A percentile compares a stretch with the other conserved stretches of the same genome.
These are phyloP conservation scores for Zaprionus inermis DNA, from an alignment of 1,140 invertebrate species.

Conservation along the genomic window DNA sequence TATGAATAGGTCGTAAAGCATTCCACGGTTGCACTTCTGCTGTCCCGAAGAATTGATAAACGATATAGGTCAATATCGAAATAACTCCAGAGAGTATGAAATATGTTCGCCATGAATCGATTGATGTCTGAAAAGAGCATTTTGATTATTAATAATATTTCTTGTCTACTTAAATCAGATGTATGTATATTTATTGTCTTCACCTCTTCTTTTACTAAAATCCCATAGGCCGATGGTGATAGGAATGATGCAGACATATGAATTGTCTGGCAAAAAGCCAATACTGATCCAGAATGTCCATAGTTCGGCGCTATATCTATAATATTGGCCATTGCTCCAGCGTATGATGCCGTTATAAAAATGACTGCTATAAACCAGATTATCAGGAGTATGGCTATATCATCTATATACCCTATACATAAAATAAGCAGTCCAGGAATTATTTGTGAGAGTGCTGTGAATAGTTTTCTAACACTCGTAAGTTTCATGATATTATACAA, in stretches of 20 bases:
- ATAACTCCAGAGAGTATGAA: constrained; percentile 89
- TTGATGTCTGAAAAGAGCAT: constrained; percentile 73
- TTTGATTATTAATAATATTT: constrained; percentile 4
- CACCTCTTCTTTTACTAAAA: constrained; percentile 85
- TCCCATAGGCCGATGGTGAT: constrained; percentile 87
- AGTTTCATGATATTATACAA: constrained; percentile 86
- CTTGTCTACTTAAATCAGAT: not conserved
- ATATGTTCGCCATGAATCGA: constrained; percentile 89
- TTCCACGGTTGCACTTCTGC: constrained; percentile 88
- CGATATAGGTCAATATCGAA: constrained; percentile 87
- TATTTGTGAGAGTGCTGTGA: constrained; percentile 89
- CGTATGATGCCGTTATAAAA: constrained; percentile 89
- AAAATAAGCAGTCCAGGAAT: constrained; percentile 88
- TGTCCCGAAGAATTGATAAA: constrained; percentile 89
- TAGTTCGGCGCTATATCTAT: constrained; percentile 91
- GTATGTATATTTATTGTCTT: constrained; percentile 1
- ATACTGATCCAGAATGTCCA: constrained; percentile 87
- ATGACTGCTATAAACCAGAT: constrained; percentile 90
- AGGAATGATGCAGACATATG: constrained; percentile 91
- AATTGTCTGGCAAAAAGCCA: constrained; percentile 91
- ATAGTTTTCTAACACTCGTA: constrained; percentile 88
- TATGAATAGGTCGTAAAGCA: constrained; percentile 57
- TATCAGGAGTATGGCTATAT: constrained; percentile 86
- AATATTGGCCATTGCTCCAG: constrained; percentile 91
- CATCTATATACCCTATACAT: constrained; percentile 88